Percentiles rank a stretch among this genome's conserved stretches.
These are phyloP conservation scores for Hypsibius dujardini DNA, from an alignment of 1,140 invertebrate genomes.

Conservation along the genomic window DNA sequence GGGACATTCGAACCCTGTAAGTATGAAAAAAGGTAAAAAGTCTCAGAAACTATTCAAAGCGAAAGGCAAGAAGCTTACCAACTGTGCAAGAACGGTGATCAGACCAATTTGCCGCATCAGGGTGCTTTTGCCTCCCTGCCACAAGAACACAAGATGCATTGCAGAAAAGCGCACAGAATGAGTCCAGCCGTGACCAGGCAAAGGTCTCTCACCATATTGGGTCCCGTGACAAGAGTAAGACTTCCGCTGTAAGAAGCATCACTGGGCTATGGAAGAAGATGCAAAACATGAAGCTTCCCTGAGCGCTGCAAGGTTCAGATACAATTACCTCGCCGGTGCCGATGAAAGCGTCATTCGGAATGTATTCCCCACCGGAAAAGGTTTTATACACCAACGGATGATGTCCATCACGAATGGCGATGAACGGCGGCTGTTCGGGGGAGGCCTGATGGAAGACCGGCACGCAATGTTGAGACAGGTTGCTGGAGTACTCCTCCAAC, in stretches of 20 bases:
- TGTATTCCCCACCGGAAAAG: conserved; percentile 51
- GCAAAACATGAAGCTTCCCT: conserved; percentile 20
- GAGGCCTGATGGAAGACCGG: not conserved
- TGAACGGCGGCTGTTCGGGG: conserved; percentile 44
- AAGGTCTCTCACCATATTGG: conserved; percentile 53
- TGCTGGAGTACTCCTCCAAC: conserved; percentile 50
- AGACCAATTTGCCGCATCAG: conserved; percentile 84
- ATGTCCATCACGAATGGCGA: conserved; percentile 61
- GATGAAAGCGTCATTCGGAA: conserved; percentile 60
- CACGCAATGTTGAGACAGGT: not conserved
- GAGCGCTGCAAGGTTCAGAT: conserved; percentile 29
- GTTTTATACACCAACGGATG: conserved; percentile 60
- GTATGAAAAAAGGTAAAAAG: conserved; percentile 5
- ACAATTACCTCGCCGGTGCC: conserved; percentile 32
- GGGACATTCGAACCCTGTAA: conserved; percentile 74
- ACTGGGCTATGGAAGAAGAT: not conserved
- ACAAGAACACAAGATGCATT: too few relatives aligned
- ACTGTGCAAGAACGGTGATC: conserved; percentile 72
- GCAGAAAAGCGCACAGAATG: too few relatives aligned
- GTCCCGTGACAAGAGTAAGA: conserved; percentile 54
- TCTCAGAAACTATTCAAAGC: too few relatives aligned
- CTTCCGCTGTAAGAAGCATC: conserved; percentile 22
- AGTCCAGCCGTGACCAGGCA: too few relatives aligned
- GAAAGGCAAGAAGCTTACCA: conserved; percentile 42
- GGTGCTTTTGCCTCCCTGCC: conserved; percentile 75